These are phyloP conservation scores for Alectura lathami DNA, from an alignment of 2,113 vertebrate genomes.

Conservation along the genomic window DNA sequence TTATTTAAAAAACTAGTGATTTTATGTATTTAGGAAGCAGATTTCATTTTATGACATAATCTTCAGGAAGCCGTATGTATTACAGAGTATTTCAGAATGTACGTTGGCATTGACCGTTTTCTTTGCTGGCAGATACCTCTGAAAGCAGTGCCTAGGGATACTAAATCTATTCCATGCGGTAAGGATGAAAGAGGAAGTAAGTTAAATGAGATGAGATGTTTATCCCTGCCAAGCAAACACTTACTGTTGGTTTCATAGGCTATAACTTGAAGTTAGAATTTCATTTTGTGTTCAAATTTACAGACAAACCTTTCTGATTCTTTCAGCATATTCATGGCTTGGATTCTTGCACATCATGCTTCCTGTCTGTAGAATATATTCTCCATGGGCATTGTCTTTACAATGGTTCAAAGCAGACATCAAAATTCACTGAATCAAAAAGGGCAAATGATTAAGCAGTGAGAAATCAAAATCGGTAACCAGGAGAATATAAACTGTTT, in stretches of 20 bases:
- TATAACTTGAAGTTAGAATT: background rate
- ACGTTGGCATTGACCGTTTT: background rate
- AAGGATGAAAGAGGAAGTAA: background rate
- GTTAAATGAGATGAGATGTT: background rate
- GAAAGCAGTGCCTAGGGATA: background rate
- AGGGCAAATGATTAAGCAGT: background rate
- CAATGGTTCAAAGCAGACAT: background rate
- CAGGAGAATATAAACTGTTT: background rate
- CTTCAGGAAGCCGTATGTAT: background rate
- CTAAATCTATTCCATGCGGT: background rate
- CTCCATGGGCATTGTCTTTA: background rate
- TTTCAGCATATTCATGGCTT: background rate
- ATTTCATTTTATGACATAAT: background rate
- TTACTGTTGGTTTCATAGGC: background rate
- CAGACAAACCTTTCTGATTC: background rate
- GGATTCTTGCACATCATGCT: background rate
- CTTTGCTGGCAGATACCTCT: background rate
- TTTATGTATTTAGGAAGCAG: background rate
- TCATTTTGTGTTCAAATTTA: background rate
- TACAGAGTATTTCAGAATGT: background rate
- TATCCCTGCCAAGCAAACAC: slow-evolving; percentile 4
- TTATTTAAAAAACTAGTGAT: background rate
- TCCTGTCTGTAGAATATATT: background rate
- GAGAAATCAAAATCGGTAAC: background rate
- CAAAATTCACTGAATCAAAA: background rate